A percentile compares a stretch with the other conserved stretches of the same genome.
These are phyloP conservation scores for Melanostoma mellinum DNA, from an alignment of 2,888 invertebrate species.

Conservation along the genomic window DNA sequence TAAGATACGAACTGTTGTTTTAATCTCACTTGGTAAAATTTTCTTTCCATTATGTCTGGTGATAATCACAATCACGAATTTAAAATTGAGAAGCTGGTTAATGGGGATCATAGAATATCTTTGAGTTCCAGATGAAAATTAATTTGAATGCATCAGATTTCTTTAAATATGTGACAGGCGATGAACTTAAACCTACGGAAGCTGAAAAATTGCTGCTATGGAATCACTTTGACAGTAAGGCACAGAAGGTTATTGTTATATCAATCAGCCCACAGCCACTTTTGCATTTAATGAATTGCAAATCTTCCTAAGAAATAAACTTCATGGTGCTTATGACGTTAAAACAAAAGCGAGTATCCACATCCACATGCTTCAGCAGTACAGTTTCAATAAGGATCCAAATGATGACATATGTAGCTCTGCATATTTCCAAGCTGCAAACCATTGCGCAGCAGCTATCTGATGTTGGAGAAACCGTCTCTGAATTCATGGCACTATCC, in stretches of 20 bases:
- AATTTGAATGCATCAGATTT: conserved; percentile 8
- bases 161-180: conserved; percentile 13
- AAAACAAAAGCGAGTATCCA: conserved; percentile 68
- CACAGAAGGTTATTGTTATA: conserved; percentile 47
- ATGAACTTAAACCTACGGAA: neutral
- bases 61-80: no score
- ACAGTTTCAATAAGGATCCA: conserved; percentile 55
- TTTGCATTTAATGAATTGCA: conserved; percentile 57
- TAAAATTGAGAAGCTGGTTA: conserved; percentile 10
- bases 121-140: neutral
- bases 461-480: conserved; percentile 59
- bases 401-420: conserved; percentile 64
- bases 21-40: no score
- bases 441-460: conserved; percentile 46
- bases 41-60: no score
- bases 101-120: neutral
- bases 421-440: conserved; percentile 53
- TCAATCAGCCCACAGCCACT: conserved; percentile 49
- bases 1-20: no score
- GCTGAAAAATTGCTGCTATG: conserved; percentile 33
- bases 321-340: conserved; percentile 75
- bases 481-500: conserved; percentile 70
- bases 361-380: conserved; percentile 73
- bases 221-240: conserved; percentile 23
- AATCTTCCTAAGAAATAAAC: conserved; percentile 52